Conservation (phyloP, 2,797 vertebrate genomes). For the Arnoldichthys spilopterus region DNA sequence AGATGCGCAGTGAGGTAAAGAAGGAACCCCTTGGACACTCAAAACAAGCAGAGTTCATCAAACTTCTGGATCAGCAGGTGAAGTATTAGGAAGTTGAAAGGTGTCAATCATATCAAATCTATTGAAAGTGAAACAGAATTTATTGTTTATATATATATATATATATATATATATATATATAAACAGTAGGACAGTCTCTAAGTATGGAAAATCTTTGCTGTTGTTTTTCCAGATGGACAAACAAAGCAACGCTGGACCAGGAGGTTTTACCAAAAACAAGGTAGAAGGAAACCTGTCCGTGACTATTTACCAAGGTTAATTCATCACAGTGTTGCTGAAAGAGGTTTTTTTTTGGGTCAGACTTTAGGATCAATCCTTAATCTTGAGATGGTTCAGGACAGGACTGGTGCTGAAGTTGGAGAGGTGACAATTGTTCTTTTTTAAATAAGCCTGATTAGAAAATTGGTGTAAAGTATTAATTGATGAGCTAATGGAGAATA, state of each 20-base stretch:
- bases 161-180: too few relatives aligned
- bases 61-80: slow-evolving; percentile 87
- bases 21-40: slow-evolving; percentile 85
- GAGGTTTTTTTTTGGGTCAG: slow-evolving; percentile 65
- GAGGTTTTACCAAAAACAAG: slow-evolving; percentile 89
- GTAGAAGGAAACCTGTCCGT: slow-evolving; percentile 65
- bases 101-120: not conserved
- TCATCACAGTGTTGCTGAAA: not conserved
- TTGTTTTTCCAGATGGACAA: slow-evolving; percentile 73
- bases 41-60: slow-evolving; percentile 87
- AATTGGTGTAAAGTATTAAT: too few relatives aligned
- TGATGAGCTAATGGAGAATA: too few relatives aligned
- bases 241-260: slow-evolving; percentile 65
- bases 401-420: slow-evolving; percentile 84
- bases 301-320: not conserved
- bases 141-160: too few relatives aligned
- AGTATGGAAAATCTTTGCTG: too few relatives aligned
- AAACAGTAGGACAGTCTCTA: too few relatives aligned
- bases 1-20: slow-evolving; percentile 78
- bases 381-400: slow-evolving; percentile 87
- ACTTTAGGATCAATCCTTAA: slow-evolving; percentile 90
- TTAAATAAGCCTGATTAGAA: not conserved
- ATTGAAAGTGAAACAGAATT: not conserved
- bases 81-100: not conserved
- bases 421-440: slow-evolving; percentile 75